Evolutionary conservation across 2,888 invertebrate genomes (phyloP).

Genomic region (Aspidiotus destructor): DNA sequence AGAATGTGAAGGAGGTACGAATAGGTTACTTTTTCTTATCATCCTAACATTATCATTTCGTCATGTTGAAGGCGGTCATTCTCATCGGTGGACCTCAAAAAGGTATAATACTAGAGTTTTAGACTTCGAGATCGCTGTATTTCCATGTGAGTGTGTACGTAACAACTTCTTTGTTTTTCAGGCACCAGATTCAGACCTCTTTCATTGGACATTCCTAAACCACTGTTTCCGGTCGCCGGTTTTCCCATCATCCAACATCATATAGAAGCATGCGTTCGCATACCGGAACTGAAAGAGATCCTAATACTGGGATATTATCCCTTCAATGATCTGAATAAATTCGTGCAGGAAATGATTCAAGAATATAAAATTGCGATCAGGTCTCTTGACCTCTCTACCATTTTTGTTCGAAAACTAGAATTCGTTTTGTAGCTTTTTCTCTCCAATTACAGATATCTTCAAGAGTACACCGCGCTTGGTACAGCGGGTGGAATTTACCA

Average conservation of each 20-base stretch:
- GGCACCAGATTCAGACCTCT: constrained; percentile 95
- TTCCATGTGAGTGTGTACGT: constrained; percentile 23
- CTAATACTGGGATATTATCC: constrained; percentile 90
- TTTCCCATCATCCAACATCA: constrained; percentile 93
- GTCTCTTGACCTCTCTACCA: constrained; percentile 42
- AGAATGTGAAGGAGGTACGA: too few species aligned
- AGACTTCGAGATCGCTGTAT: not conserved
- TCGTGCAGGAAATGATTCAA: constrained; percentile 75
- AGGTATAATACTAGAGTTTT: constrained; percentile 51
- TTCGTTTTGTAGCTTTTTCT: too few species aligned
- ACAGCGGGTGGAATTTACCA: constrained; percentile 96
- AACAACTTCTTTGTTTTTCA: constrained; percentile 43
- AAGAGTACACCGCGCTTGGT: constrained; percentile 88
- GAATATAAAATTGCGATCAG: constrained; percentile 71
- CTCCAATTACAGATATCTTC: constrained; percentile 54
- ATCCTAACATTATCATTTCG: too few species aligned
- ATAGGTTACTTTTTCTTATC: too few species aligned
- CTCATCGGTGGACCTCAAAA: constrained; percentile 90
- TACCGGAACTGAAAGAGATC: constrained; percentile 77
- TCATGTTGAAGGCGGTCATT: constrained; percentile 51
- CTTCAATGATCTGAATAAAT: constrained; percentile 69
- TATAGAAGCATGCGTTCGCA: constrained; percentile 78
- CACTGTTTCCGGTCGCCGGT: constrained; percentile 93
- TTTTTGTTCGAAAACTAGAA: too few species aligned
- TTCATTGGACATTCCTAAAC: constrained; percentile 94